Base-by-base conservation (phyloP, 2,888 invertebrate genomes). In the Polia nebulosa region DNA sequence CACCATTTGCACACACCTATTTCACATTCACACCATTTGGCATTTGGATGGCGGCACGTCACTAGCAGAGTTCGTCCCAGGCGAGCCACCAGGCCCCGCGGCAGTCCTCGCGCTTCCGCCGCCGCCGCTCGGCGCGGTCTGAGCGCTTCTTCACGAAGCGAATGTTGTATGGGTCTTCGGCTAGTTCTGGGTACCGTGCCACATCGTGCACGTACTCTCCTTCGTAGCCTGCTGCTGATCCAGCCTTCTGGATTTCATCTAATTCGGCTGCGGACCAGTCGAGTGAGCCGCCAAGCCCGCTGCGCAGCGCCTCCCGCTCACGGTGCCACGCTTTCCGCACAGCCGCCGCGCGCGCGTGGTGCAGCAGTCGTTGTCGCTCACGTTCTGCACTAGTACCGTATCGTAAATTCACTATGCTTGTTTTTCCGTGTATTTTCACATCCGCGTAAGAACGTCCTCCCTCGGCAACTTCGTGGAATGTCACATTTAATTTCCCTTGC, bases 151-250 rank as follows among this genome's bases (percentile, higher is more conserved):
- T 98, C 49, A 98, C 96, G 91, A 99, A 98, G 88, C 98, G 97
- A 76, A 99, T 97, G 95, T 99, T 99, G 96, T 98, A 98, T 9
- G 99, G 99, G 96, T 99, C 99, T 94, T 99, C 99, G 62, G 99
- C 98, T 61, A 99, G 96, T 91, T 99, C 99, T 0, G 99, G 99
- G 95, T 99, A 99, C 72, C 97, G 96, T 84, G 97, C 97, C 39
- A 99, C 98, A 90, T 99, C 98, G 93, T 99, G 98, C 82, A 98
- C 97, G 95, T 99, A 99, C 89, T 98, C 98, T 70, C 98, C 98
- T 87, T 98, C 98, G 94, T 99, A 99, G 85, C 97, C 98, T 44
- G 97, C 96, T 68, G 98, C 98, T 86, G 97, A 97, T 67, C 99
- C 99, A 69, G 97, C 96, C 90, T 98, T 98, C 81, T 97, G 96